phyloP scores from a whole-genome alignment of 2,888 invertebrate genomes.

The Laspeyria flexula region DNA sequence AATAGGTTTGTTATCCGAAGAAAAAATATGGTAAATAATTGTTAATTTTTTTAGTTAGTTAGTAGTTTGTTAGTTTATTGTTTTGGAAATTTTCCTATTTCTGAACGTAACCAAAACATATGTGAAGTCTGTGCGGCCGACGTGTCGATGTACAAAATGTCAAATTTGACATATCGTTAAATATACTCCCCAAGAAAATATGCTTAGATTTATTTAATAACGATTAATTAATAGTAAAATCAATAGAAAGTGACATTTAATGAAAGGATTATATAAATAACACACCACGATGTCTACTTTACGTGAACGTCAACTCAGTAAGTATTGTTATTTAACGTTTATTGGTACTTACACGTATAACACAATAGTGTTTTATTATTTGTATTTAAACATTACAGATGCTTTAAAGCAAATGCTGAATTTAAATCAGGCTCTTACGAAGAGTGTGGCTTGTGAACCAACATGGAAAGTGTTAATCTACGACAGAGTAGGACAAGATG shows the following conservation, averaged over 20 bases:
- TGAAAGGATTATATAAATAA: constrained; percentile 24
- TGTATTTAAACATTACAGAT: constrained; percentile 85
- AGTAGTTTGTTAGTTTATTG: too few species aligned
- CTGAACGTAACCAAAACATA: constrained; percentile 9
- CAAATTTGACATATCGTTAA: constrained; percentile 38
- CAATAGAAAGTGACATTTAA: constrained; percentile 24
- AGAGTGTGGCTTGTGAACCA: constrained; percentile 92
- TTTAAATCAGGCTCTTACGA: constrained; percentile 93
- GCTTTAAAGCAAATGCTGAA: constrained; percentile 98
- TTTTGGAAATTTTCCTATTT: neutral
- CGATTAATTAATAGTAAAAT: constrained; percentile 14
- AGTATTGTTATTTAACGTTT: constrained; percentile 28
- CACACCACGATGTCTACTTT: constrained; percentile 45
- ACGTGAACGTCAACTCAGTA: constrained; percentile 62
- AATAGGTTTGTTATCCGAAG: too few species aligned
- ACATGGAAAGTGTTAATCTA: constrained; percentile 99
- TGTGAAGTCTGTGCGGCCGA: constrained; percentile 20
- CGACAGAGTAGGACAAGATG: constrained; percentile 98
- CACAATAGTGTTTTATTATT: constrained; percentile 8
- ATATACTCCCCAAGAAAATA: constrained; percentile 28
- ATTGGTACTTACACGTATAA: constrained; percentile 32
- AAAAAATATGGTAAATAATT: too few species aligned
- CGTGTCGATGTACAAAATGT: constrained; percentile 40
- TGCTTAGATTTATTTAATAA: constrained; percentile 21
- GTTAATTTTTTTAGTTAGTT: too few species aligned